phyloP scores from a whole-genome alignment of 2,113 vertebrate species.

The Uropsilus gracilis region DNA sequence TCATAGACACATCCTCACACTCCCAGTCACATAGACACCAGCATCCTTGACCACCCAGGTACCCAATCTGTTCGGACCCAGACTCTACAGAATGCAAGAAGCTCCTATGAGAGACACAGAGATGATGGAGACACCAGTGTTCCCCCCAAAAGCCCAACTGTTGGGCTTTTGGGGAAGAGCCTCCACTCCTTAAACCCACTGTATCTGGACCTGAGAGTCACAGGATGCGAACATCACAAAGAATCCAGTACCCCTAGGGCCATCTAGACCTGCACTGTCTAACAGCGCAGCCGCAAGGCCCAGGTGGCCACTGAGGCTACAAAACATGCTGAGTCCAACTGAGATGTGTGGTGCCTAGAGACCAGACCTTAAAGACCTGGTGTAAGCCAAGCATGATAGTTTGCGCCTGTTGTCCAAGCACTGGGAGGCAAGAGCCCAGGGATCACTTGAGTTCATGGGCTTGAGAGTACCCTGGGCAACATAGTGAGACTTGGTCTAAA shows the following conservation, averaged over 20 bases:
- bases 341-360: too few species aligned
- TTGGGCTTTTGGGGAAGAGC: too few species aligned
- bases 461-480: too few species aligned
- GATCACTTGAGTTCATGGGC: too few species aligned
- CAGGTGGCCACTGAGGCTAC: neutral
- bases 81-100: neutral
- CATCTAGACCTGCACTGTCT: neutral
- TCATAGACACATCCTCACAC: neutral
- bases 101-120: neutral
- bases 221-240: neutral
- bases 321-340: fast-evolving
- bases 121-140: too few species aligned
- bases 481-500: too few species aligned
- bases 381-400: too few species aligned
- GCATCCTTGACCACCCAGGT: too few species aligned
- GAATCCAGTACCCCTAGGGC: neutral
- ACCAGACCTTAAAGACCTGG: too few species aligned
- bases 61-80: neutral
- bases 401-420: too few species aligned
- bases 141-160: neutral
- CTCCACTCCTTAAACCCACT: neutral
- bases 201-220: neutral
- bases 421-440: too few species aligned
- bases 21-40: neutral
- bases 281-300: neutral